phyloP scores from a whole-genome alignment of 2,888 invertebrate genomes.

The Stictocephala bisonia region DNA sequence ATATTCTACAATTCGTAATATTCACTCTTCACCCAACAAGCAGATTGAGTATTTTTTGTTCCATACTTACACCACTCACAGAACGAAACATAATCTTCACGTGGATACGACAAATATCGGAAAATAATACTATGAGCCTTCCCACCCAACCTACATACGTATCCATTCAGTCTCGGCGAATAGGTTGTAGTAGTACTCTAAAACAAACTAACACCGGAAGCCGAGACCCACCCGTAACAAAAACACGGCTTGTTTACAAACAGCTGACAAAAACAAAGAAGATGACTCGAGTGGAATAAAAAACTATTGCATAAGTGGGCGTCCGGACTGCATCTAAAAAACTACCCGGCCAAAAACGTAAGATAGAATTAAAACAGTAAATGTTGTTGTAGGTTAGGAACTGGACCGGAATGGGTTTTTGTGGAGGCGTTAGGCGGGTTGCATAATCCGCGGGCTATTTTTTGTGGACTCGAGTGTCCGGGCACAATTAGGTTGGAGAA shows the following conservation, averaged over 20 bases:
- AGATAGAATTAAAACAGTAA: slow-evolving; percentile 36
- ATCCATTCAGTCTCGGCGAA: too few species aligned
- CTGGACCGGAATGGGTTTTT: slow-evolving; percentile 36
- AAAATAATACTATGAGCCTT: too few species aligned
- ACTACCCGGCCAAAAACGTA: slow-evolving; percentile 30
- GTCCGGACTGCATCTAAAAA: neutral
- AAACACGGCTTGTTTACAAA: slow-evolving; percentile 27
- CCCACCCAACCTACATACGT: too few species aligned
- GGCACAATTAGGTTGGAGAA: slow-evolving; percentile 36
- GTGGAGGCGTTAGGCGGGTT: slow-evolving; percentile 22
- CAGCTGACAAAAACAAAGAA: slow-evolving; percentile 33
- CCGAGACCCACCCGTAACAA: too few species aligned
- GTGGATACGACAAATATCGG: too few species aligned
- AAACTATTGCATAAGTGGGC: slow-evolving; percentile 9
- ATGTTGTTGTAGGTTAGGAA: slow-evolving; percentile 35
- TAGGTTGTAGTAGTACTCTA: too few species aligned
- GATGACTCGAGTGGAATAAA: slow-evolving; percentile 27
- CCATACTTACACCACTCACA: too few species aligned
- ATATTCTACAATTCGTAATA: too few species aligned
- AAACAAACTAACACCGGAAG: too few species aligned
- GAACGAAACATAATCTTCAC: too few species aligned
- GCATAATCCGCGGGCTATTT: slow-evolving; percentile 37
- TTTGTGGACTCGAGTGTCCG: slow-evolving; percentile 26
- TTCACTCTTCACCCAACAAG: too few species aligned
- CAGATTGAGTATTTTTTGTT: too few species aligned